Evolutionary conservation across 2,888 invertebrate species (phyloP).

Genomic region (Rutpela maculata): DNA sequence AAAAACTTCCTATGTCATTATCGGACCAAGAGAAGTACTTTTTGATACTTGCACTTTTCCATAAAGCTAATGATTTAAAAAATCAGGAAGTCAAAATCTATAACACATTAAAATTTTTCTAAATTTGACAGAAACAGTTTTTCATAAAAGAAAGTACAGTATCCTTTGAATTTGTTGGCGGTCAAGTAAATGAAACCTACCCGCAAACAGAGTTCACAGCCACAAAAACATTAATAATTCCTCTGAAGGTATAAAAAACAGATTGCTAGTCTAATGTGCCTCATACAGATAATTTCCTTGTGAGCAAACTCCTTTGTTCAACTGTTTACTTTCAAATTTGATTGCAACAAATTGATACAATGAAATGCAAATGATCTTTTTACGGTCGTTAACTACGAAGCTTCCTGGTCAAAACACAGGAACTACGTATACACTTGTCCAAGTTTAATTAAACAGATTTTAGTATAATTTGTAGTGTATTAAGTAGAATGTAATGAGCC

Average conservation of each 20-base stretch:
- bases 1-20: too few relatives aligned
- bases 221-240: too few relatives aligned
- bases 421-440: neutral
- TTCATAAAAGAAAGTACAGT: too few relatives aligned
- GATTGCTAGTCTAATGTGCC: neutral
- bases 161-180: too few relatives aligned
- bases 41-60: too few relatives aligned
- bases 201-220: too few relatives aligned
- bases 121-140: too few relatives aligned
- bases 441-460: neutral
- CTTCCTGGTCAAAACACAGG: neutral
- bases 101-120: too few relatives aligned
- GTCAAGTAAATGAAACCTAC: too few relatives aligned
- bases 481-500: neutral
- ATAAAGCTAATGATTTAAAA: too few relatives aligned
- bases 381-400: neutral
- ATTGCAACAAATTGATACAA: neutral
- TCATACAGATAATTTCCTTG: neutral
- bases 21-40: too few relatives aligned
- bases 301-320: neutral
- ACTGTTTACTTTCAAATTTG: neutral
- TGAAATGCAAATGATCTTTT: conserved; percentile 4
- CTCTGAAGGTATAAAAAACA: neutral
- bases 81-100: too few relatives aligned
- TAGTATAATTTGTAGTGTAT: neutral